Evolutionary conservation across 1,140 invertebrate species (phyloP).

Genomic region (Propsilocerus akamusi): DNA sequence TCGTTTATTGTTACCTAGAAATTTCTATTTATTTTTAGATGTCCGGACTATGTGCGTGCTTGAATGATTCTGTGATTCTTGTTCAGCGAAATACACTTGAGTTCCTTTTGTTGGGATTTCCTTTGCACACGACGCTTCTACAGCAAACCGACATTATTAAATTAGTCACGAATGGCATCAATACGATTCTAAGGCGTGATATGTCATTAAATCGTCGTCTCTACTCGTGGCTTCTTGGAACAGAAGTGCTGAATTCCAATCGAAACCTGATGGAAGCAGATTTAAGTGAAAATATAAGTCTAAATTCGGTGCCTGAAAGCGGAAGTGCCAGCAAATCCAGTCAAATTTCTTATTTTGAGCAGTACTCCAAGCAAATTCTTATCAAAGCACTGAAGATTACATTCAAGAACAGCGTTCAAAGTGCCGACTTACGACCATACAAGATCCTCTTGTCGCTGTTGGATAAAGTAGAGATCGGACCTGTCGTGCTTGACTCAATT

Average conservation of each 20-base stretch:
- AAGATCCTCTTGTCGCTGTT: slow-evolving; percentile 70
- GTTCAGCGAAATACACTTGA: slow-evolving; percentile 79
- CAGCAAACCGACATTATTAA: slow-evolving; percentile 52
- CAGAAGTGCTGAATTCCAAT: slow-evolving; percentile 39
- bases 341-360: slow-evolving; percentile 46
- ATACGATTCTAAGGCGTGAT: slow-evolving; percentile 71
- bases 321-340: slow-evolving; percentile 18
- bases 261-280: slow-evolving; percentile 22
- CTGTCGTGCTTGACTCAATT: slow-evolving; percentile 67
- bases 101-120: slow-evolving; percentile 67
- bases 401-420: slow-evolving; percentile 33
- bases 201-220: slow-evolving; percentile 81
- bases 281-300: not conserved
- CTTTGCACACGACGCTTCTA: slow-evolving; percentile 66
- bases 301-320: slow-evolving; percentile 24
- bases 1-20: not conserved
- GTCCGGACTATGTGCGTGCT: slow-evolving; percentile 27
- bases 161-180: slow-evolving; percentile 60
- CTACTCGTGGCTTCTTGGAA: slow-evolving; percentile 67
- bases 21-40: slow-evolving; percentile 15
- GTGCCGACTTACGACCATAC: slow-evolving; percentile 59
- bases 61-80: slow-evolving; percentile 65
- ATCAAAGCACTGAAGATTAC: slow-evolving; percentile 43
- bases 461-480: slow-evolving; percentile 78
- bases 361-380: slow-evolving; percentile 48